Base-by-base conservation (phyloP, 1,140 invertebrate species). In the Ceratina japonica region DNA sequence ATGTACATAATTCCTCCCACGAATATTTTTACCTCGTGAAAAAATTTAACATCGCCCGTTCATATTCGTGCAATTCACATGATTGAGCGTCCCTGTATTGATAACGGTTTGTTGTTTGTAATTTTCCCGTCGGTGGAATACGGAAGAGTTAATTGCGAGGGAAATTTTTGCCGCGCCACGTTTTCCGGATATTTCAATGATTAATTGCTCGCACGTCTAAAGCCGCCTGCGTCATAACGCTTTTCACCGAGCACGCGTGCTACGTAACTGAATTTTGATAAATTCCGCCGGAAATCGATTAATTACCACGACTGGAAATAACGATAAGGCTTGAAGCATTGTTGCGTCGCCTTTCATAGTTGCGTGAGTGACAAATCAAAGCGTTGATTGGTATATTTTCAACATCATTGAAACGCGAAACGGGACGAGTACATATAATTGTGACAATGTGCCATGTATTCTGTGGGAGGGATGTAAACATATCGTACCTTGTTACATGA, bases 111-210 rank as follows among this genome's bases (percentile, higher is more conserved):
- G 52, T 1, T 54, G 5, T 16, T 12, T 16, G 52, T 7, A 20
- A 44, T 10, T 24, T 24, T 13, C 8, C 20, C 20, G 0, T 1
- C 10, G 7, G 7, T 1, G 15, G 15, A 54, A 8, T 1, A 31
- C n/a, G 18, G 0, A 16, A 3, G 20, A 16, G 7, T 63, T 27
- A 62, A 51, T 73, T 16, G 3, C 3, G 22, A 10, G 0, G n/a
- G 24, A 20, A 52, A 74, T 44, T 27, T 64, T 74, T 62, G 5
- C 18, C 1, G 15, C 71, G 24, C 7, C 24, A 31, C 24, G 16
- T 69, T 74, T 56, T 18, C 59, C 15, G 8, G 44, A 52, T 16
- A 64, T 54, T 64, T 64, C 22, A 4, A 16, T 54, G 27, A 74
- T 64, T 64, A 64, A 74, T 74, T 37, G 3, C 15, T 52, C 2